These are phyloP conservation scores for Drosophila truncata DNA, from an alignment of 1,140 invertebrate species.

Conservation along the genomic window DNA sequence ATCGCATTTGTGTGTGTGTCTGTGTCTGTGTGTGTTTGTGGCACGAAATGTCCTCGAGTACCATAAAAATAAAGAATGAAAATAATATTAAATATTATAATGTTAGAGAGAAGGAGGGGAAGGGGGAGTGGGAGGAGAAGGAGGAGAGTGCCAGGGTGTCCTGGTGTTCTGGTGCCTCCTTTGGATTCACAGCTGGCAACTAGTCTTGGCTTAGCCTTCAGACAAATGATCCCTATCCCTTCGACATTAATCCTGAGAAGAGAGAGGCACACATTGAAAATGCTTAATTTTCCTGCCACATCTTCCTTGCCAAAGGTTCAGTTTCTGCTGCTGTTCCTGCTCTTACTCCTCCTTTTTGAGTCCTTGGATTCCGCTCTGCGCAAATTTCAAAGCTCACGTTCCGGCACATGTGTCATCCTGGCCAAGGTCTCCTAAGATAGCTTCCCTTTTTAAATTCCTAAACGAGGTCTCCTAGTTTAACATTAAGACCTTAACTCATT, in stretches of 20 bases:
- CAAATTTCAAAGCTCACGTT: conserved; percentile 57
- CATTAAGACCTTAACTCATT: too few species aligned
- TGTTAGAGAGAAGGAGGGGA: conserved; percentile 9
- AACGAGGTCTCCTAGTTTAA: background rate
- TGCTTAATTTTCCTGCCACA: conserved; percentile 28
- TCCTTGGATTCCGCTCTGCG: conserved; percentile 35
- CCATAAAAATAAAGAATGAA: conserved; percentile 80
- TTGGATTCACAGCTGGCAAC: conserved; percentile 9
- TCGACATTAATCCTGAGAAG: background rate
- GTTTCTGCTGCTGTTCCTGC: too few species aligned
- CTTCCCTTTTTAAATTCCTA: background rate
- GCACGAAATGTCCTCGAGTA: conserved; percentile 74
- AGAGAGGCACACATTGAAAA: conserved; percentile 36
- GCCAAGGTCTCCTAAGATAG: background rate
- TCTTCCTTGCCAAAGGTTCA: background rate
- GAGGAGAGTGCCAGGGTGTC: too few species aligned
- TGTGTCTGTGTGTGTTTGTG: conserved; percentile 34
- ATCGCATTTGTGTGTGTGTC: conserved; percentile 54
- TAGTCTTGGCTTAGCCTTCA: conserved; percentile 15
- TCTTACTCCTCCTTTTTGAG: background rate
- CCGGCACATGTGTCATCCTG: conserved; percentile 12
- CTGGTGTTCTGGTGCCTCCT: background rate
- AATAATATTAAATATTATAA: conserved; percentile 81
- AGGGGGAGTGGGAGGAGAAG: background rate
- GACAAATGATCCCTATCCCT: conserved; percentile 28